Conservation (phyloP, 1,140 invertebrate genomes). For the Nasonia longicornis region DNA sequence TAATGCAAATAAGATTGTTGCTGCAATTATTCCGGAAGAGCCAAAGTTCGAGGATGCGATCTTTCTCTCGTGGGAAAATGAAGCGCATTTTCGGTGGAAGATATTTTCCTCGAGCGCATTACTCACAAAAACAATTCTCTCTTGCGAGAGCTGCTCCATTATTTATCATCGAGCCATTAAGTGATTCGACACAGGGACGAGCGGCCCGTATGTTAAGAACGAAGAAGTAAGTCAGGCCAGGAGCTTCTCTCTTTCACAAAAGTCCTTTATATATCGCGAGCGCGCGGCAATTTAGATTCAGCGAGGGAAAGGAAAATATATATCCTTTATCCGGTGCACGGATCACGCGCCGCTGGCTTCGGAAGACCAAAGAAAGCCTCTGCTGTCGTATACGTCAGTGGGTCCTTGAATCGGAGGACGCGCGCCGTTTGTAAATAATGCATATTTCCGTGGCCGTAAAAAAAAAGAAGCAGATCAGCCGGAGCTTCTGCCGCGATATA, state of each 20-base stretch:
- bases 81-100: neutral
- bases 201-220: neutral
- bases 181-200: neutral
- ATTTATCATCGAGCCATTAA: constrained; percentile 15
- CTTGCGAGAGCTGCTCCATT: neutral
- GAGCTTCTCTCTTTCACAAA: neutral
- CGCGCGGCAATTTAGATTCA: constrained; percentile 7
- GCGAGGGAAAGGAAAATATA: constrained; percentile 8
- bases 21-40: neutral
- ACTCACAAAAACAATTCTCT: neutral
- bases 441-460: neutral
- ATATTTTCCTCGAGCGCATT: neutral
- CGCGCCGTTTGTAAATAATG: constrained; percentile 50
- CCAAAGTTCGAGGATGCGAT: neutral
- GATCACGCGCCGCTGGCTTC: constrained; percentile 42
- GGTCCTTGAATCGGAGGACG: constrained; percentile 46
- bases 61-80: neutral
- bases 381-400: neutral
- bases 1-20: constrained; percentile 17
- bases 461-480: constrained; percentile 2
- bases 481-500: neutral
- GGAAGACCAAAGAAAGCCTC: constrained; percentile 31
- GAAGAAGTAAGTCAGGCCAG: neutral
- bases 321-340: constrained; percentile 28
- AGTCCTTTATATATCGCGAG: neutral